A percentile compares a stretch with the other conserved stretches of the same genome.
Conservation (phyloP, 1,140 invertebrate species). For the Drosophila lacertosa region DNA sequence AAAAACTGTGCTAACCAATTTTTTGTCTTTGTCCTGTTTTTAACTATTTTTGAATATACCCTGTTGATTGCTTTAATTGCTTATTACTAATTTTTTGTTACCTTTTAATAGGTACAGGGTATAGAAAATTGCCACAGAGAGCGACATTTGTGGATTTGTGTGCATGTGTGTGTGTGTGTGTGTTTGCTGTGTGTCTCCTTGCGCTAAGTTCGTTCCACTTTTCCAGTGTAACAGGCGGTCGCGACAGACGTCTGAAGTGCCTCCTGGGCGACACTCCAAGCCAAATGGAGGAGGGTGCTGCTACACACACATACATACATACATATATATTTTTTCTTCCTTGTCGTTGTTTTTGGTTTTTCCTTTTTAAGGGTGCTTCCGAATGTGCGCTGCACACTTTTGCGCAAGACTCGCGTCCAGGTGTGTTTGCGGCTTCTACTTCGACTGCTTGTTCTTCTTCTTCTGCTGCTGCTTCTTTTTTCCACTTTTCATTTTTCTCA, state of each 20-base stretch:
- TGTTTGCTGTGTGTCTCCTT: constrained; percentile 21
- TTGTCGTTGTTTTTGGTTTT: constrained; percentile 38
- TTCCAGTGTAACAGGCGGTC: constrained; percentile 27
- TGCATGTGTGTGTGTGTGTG: constrained; percentile 27
- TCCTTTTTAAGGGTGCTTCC: constrained; percentile 71
- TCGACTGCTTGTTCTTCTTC: constrained; percentile 4
- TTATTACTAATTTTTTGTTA: no score
- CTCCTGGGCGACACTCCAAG: constrained; percentile 18
- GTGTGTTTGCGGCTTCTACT: constrained; percentile 48
- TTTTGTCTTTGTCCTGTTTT: no score
- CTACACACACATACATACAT: no score
- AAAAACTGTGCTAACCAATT: no score
- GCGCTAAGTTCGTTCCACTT: constrained; percentile 62
- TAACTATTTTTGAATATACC: no score
- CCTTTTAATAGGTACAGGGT: constrained; percentile 9
- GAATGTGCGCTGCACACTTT: constrained; percentile 34
- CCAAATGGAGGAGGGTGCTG: constrained; percentile 49
- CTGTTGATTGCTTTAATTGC: no score
- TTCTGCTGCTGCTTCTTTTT: constrained; percentile 24
- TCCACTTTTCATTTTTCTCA: constrained; percentile 40
- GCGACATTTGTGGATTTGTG: constrained; percentile 54
- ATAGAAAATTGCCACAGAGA: constrained; percentile 23
- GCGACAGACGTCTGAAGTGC: constrained; percentile 60
- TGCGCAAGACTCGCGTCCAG: constrained; percentile 68
- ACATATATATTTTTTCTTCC: no score